phyloP scores from a whole-genome alignment of 2,888 invertebrate species.

The Spisula solida region DNA sequence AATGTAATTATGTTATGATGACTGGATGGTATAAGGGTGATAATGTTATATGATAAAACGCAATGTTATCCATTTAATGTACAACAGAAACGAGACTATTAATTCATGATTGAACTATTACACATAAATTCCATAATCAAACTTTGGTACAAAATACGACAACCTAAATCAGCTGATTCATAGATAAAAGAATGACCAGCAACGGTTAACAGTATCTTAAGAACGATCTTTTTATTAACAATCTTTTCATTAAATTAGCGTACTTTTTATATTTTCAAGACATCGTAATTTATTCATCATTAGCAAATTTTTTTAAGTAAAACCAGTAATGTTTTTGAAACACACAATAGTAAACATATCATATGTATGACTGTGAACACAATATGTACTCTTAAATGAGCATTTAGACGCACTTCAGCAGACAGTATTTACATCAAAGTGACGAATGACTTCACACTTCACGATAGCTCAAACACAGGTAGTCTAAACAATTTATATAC shows the following conservation, averaged over 20 bases:
- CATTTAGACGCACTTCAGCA: background rate
- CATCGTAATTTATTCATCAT: too few relatives aligned
- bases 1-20: background rate
- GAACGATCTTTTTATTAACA: background rate
- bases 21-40: background rate
- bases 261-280: background rate
- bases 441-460: background rate
- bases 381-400: background rate
- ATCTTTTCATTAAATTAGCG: background rate
- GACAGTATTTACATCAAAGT: background rate
- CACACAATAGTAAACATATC: background rate
- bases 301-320: background rate
- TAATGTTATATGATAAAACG: background rate
- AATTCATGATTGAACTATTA: background rate
- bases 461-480: background rate
- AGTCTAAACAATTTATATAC: background rate
- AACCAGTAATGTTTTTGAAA: background rate
- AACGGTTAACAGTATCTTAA: background rate
- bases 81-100: background rate
- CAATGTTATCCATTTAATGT: background rate
- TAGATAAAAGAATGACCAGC: background rate
- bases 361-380: background rate
- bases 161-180: background rate
- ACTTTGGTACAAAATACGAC: background rate
- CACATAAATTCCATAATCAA: background rate